Conservation (phyloP, 1,140 invertebrate genomes). For the Portunus trituberculatus region DNA sequence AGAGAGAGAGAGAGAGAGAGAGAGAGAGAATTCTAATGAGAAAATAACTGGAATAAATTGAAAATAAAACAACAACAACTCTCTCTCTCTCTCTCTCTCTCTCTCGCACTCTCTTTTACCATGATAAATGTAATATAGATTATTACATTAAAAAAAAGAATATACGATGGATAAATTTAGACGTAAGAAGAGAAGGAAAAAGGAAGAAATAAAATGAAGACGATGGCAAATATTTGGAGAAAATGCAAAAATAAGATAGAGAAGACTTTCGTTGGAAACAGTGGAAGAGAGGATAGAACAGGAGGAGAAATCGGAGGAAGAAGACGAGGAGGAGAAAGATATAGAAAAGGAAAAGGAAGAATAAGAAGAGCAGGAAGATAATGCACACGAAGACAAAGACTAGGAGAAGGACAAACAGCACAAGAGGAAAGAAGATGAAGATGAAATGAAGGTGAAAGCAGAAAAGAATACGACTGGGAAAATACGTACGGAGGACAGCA, state of each 20-base stretch:
- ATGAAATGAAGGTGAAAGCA: too few relatives aligned
- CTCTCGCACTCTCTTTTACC: not conserved
- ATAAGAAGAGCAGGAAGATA: too few relatives aligned
- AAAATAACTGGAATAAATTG: too few relatives aligned
- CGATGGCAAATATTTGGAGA: not conserved
- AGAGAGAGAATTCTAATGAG: not conserved
- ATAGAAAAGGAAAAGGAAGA: not conserved
- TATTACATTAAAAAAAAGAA: not conserved
- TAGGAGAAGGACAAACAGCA: too few relatives aligned
- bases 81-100: slow-evolving; percentile 26
- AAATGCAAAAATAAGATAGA: not conserved
- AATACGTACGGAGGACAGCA: too few relatives aligned
- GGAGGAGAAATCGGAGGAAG: not conserved
- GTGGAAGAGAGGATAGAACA: not conserved
- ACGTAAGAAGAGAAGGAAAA: not conserved
- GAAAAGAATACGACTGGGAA: too few relatives aligned
- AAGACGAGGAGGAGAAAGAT: not conserved
- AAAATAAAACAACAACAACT: not conserved
- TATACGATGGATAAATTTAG: not conserved
- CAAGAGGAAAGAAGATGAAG: too few relatives aligned
- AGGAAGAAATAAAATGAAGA: not conserved
- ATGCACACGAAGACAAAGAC: too few relatives aligned
- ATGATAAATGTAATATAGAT: not conserved
- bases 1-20: not conserved
- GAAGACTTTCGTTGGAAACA: not conserved